Base-by-base conservation (phyloP, 1,140 invertebrate genomes). In the Euglossa dilemma region DNA sequence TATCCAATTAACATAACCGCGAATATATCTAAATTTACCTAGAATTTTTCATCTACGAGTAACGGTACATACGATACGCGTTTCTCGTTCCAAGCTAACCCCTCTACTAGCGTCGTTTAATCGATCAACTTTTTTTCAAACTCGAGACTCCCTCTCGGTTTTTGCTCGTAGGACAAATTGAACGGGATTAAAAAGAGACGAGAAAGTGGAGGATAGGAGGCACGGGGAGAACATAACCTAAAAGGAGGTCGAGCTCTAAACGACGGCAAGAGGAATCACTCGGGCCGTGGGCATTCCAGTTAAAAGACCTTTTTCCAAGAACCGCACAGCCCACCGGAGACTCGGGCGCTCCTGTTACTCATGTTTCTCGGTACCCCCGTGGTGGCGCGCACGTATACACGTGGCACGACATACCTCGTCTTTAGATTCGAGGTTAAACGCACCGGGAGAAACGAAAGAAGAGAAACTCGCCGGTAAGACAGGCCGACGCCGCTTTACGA, bases 361-460 rank as follows among this genome's bases (percentile, higher is more conserved):
- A 23, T n/a, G 52, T n/a, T 67, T 50, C 70, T 67, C 8, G 16
- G 64, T 76, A 36, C 18, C 7, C 57, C 6, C 59, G n/a, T 45
- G 54, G 18, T 11, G 25, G 45, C 47, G 43, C n/a, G 45, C 74
- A 61, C 28, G 64, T 78, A 77, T 6, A 25, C 43, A 50, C 56
- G 47, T 18, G n/a, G 43, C 52, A 45, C 14, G 16, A 9, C 16
- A 5, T 20, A 7, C 20, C 20, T 54, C 61, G 57, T 66, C 59
- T 66, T 5, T 50, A 16, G 45, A 78, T 78, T 83, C 74, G 80
- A 83, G 80, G 80, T 83, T 83, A 83, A 70, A 36, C 66, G 43
- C 43, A 63, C 3, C 52, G 50, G 25, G 80, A 77, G 80, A 63
- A 78, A 70, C 59, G 63, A 59, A 50, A 70, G 74, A 78, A 70